phyloP scores from a whole-genome alignment of 2,888 invertebrate species.

The Leptopterna dolabrata region DNA sequence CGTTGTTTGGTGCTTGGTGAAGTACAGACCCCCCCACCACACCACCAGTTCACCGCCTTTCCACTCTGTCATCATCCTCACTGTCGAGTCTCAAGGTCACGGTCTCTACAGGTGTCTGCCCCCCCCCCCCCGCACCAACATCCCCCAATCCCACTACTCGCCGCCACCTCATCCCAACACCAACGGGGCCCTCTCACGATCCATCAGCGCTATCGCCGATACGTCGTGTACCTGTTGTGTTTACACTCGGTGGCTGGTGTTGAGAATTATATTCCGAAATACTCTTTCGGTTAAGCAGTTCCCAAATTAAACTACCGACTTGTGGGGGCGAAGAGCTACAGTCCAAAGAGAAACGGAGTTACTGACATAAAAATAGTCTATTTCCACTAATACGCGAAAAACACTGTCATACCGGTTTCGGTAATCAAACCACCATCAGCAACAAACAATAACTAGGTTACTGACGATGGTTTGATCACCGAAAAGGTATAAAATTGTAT shows the following conservation, averaged over 20 bases:
- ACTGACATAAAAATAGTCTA: too few species aligned
- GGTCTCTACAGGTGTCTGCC: neutral
- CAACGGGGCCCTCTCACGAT: neutral
- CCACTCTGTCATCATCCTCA: neutral
- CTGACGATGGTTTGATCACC: too few species aligned
- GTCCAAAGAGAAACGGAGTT: too few species aligned
- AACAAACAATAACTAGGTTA: too few species aligned
- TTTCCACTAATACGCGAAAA: too few species aligned
- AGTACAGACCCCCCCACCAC: neutral
- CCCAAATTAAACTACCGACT: neutral
- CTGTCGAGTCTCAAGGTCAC: neutral
- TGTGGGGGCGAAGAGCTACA: too few species aligned
- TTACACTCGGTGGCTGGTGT: neutral
- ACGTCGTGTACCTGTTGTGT: slow-evolving; percentile 7
- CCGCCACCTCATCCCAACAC: neutral
- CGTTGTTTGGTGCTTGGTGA: neutral
- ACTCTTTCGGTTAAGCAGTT: neutral
- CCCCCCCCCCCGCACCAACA: neutral
- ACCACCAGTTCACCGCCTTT: too few species aligned
- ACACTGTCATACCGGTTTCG: too few species aligned
- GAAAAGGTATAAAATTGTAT: too few species aligned
- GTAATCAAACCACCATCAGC: too few species aligned
- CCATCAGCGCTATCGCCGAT: slow-evolving; percentile 7
- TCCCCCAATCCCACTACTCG: too few species aligned
- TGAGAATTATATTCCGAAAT: neutral